These are phyloP conservation scores for Leptopilina drosophilae DNA, from an alignment of 2,888 invertebrate species.

Conservation along the genomic window DNA sequence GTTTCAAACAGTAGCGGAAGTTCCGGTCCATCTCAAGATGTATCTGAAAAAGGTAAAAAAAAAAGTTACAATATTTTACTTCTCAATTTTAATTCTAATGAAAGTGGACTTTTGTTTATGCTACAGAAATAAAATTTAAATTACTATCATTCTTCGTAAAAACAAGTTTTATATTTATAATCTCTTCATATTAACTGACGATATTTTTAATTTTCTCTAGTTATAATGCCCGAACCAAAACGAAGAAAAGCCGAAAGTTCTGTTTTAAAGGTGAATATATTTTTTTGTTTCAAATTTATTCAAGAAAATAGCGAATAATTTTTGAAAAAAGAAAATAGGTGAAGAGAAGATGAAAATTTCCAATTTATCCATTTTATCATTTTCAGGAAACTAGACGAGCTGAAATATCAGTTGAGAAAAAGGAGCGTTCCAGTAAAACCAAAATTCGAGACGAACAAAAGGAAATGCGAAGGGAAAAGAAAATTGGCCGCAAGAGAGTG, in stretches of 20 bases:
- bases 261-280: slow-evolving; percentile 87
- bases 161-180: too few species aligned
- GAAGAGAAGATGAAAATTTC: too few species aligned
- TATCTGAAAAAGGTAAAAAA: slow-evolving; percentile 78
- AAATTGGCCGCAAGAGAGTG: slow-evolving; percentile 88
- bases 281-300: slow-evolving; percentile 46
- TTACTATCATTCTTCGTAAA: too few species aligned
- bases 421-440: slow-evolving; percentile 74
- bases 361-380: slow-evolving; percentile 24
- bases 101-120: too few species aligned
- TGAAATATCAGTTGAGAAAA: slow-evolving; percentile 69
- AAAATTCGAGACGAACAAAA: slow-evolving; percentile 85
- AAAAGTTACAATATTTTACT: background rate
- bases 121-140: too few species aligned
- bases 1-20: slow-evolving; percentile 77
- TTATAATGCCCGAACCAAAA: slow-evolving; percentile 83
- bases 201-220: slow-evolving; percentile 59
- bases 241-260: slow-evolving; percentile 88
- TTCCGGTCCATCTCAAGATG: slow-evolving; percentile 74
- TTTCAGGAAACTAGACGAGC: slow-evolving; percentile 70
- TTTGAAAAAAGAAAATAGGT: background rate
- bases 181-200: slow-evolving; percentile 1
- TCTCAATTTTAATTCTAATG: too few species aligned
- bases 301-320: background rate
- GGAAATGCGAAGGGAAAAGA: slow-evolving; percentile 88